These are phyloP conservation scores for Strix uralensis DNA, from an alignment of 2,113 vertebrate genomes.

Conservation along the genomic window DNA sequence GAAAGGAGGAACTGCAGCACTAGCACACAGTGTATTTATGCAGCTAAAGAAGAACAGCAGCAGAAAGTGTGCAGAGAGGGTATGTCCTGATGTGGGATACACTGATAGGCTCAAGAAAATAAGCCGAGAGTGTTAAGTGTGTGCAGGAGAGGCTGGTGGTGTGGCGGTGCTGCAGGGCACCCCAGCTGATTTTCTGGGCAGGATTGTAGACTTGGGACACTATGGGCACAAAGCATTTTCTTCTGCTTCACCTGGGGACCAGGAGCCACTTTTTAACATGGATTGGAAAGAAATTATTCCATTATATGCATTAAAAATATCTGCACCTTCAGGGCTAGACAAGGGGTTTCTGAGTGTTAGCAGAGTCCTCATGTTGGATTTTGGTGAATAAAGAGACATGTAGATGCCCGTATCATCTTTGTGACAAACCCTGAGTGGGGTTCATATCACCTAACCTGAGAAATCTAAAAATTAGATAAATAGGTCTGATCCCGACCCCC, in stretches of 20 bases:
- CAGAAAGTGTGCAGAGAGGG: not conserved
- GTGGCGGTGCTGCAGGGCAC: not conserved
- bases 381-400: not conserved
- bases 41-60: not conserved
- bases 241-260: not conserved
- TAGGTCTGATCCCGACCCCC: not conserved
- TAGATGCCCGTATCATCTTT: not conserved
- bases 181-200: not conserved
- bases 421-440: not conserved
- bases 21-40: not conserved
- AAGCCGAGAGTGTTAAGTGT: not conserved
- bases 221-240: not conserved
- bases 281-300: not conserved
- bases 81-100: not conserved
- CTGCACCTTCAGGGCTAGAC: not conserved
- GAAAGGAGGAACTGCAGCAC: not conserved
- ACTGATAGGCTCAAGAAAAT: not conserved
- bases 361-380: not conserved
- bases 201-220: not conserved
- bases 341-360: not conserved
- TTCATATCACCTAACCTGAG: not conserved
- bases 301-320: not conserved
- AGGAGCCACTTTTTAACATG: not conserved
- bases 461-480: not conserved
- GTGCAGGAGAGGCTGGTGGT: not conserved